These are phyloP conservation scores for Marmota flaviventris DNA, from an alignment of 2,113 vertebrate species.

Conservation along the genomic window DNA sequence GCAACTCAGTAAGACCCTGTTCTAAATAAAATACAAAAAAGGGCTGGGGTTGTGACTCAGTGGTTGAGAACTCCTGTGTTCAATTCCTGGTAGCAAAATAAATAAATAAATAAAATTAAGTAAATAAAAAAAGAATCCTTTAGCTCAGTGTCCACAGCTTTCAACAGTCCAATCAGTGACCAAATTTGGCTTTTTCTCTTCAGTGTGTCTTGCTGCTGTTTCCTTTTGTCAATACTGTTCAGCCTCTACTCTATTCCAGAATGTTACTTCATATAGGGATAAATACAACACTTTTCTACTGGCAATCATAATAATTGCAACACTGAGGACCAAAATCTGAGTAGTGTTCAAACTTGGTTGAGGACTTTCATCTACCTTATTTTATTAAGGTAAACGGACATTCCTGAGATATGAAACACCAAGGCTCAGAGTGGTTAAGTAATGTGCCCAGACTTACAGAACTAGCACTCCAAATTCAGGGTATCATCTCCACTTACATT, in stretches of 20 bases:
- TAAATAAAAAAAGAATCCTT: background rate
- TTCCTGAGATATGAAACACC: background rate
- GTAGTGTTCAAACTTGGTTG: background rate
- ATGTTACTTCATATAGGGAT: background rate
- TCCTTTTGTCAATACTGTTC: background rate
- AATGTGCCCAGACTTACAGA: background rate
- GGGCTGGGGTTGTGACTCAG: too few species aligned
- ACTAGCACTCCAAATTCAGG: background rate
- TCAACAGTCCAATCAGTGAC: too few species aligned
- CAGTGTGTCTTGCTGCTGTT: background rate
- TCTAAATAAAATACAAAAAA: too few species aligned
- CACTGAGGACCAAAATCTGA: background rate
- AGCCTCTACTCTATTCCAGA: background rate
- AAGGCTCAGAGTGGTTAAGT: background rate
- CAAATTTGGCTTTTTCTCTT: background rate
- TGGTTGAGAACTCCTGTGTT: too few species aligned
- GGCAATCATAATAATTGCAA: background rate
- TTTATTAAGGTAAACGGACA: too few species aligned
- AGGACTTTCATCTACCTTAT: background rate
- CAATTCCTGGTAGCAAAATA: too few species aligned
- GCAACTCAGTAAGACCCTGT: too few species aligned
- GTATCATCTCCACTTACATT: fast-evolving
- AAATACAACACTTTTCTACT: background rate
- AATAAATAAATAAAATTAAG: too few species aligned
- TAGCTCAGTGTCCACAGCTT: background rate